Evolutionary conservation across 2,888 invertebrate species (phyloP).

Genomic region (Hemithea aestivaria): DNA sequence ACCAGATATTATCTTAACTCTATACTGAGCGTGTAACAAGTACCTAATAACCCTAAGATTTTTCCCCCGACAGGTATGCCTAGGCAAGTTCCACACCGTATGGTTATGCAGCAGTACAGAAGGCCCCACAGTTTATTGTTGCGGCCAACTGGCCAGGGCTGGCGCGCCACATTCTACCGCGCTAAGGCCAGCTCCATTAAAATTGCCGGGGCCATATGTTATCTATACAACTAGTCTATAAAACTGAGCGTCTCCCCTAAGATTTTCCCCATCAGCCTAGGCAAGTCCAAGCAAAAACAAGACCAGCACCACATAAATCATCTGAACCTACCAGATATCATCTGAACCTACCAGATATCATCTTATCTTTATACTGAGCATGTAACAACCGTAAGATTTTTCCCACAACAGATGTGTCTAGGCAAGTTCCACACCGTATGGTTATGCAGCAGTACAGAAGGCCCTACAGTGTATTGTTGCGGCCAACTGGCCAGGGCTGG

Average conservation of each 20-base stretch:
- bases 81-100: slow-evolving; percentile 87
- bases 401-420: slow-evolving; percentile 79
- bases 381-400: slow-evolving; percentile 56
- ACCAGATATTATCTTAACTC: no score
- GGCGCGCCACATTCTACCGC: slow-evolving; percentile 83
- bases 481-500: slow-evolving; percentile 89
- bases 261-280: no score
- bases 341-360: no score
- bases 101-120: slow-evolving; percentile 72
- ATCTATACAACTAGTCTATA: no score
- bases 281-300: no score
- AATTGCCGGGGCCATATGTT: slow-evolving; percentile 61
- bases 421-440: slow-evolving; percentile 88
- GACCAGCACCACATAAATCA: no score
- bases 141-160: slow-evolving; percentile 88
- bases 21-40: no score
- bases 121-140: slow-evolving; percentile 81
- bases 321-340: no score
- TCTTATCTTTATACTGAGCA: no score
- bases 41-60: no score
- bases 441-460: slow-evolving; percentile 57
- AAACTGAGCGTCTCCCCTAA: no score
- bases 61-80: slow-evolving; percentile 76
- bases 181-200: slow-evolving; percentile 72
- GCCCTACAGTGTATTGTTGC: slow-evolving; percentile 83